A percentile compares a stretch with the other conserved stretches of the same genome.
Conservation (phyloP, 2,113 vertebrate species). For the Genyomyrus donnyi region DNA sequence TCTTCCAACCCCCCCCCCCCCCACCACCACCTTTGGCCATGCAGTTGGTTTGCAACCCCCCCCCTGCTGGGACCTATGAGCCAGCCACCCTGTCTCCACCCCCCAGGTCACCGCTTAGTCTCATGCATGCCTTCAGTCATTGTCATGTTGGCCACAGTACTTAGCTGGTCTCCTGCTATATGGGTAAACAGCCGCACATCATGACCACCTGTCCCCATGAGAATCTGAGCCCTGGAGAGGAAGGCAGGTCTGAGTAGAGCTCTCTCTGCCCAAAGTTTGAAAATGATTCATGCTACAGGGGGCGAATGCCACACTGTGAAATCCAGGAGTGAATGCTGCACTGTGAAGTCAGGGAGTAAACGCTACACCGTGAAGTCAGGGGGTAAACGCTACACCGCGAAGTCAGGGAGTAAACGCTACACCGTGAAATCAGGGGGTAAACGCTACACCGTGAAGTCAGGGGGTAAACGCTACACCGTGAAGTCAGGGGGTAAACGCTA, state of each 20-base stretch:
- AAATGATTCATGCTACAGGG: not conserved
- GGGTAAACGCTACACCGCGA: too few species aligned
- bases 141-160: not conserved
- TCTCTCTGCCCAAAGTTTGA: not conserved
- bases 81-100: not conserved
- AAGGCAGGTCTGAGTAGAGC: not conserved
- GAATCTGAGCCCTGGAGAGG: not conserved
- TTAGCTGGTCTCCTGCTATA: not conserved
- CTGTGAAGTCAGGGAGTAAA: too few species aligned
- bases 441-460: too few species aligned
- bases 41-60: not conserved
- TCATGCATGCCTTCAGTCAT: not conserved
- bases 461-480: too few species aligned
- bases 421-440: too few species aligned
- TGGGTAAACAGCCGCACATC: not conserved
- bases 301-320: too few species aligned
- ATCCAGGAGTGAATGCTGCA: too few species aligned
- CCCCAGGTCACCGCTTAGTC: not conserved
- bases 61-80: not conserved
- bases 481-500: too few species aligned
- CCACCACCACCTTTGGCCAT: not conserved
- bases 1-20: not conserved
- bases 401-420: too few species aligned
- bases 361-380: too few species aligned
- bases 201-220: not conserved